Percentiles rank a stretch among this genome's conserved stretches.
phyloP scores from a whole-genome alignment of 2,797 vertebrate species.

The Sarcophilus harrisii region DNA sequence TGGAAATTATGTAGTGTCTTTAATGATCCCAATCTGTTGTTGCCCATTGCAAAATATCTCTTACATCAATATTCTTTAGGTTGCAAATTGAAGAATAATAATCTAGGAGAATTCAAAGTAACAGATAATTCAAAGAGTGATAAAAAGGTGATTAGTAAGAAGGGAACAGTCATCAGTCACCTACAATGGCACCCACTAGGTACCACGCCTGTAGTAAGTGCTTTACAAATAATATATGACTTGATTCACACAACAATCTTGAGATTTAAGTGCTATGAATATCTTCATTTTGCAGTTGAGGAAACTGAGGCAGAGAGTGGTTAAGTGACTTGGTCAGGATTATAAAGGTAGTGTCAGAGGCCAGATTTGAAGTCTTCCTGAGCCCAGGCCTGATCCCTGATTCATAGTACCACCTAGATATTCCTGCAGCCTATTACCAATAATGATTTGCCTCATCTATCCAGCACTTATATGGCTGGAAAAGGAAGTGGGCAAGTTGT shows the following conservation, averaged over 20 bases:
- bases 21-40: neutral
- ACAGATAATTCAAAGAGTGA: neutral
- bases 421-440: neutral
- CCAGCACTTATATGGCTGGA: neutral
- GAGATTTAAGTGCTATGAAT: neutral
- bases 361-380: neutral
- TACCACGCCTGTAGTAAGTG: neutral
- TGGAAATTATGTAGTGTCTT: neutral
- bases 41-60: neutral
- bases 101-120: neutral
- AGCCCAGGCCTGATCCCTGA: neutral
- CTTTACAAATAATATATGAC: neutral
- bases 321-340: neutral
- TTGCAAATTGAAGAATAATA: neutral
- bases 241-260: neutral
- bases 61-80: neutral
- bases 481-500: neutral
- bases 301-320: neutral
- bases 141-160: neutral
- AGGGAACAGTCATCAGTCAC: neutral
- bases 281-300: neutral
- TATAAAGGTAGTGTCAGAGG: neutral
- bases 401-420: neutral
- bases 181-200: too few relatives aligned
- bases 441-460: neutral